Percentiles rank a stretch among this genome's conserved stretches.
Conservation (phyloP, 2,888 invertebrate genomes). For the Phalera bucephala region DNA sequence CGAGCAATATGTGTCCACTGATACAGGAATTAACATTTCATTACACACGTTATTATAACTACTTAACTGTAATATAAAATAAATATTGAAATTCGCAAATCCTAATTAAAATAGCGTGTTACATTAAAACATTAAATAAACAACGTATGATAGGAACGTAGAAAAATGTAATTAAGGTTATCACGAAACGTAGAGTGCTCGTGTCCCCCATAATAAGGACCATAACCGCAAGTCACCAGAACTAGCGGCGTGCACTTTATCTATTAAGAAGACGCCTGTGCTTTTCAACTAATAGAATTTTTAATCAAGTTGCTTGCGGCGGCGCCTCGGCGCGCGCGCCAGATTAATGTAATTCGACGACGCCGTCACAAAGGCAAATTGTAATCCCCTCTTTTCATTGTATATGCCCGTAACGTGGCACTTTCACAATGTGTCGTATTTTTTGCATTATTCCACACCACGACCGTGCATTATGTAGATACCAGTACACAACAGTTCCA, state of each 20-base stretch:
- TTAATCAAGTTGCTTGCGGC: constrained; percentile 79
- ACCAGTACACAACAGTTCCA: constrained; percentile 26
- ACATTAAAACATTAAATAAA: too few species aligned
- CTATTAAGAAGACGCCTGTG: constrained; percentile 74
- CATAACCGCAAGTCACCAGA: constrained; percentile 42
- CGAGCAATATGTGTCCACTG: too few species aligned
- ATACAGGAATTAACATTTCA: too few species aligned
- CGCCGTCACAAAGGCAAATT: constrained; percentile 82
- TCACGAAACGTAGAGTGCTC: constrained; percentile 14
- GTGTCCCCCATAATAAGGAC: constrained; percentile 23
- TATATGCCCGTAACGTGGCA: constrained; percentile 65
- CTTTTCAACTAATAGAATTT: constrained; percentile 82
- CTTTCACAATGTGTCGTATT: constrained; percentile 63
- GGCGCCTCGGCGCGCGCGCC: constrained; percentile 62
- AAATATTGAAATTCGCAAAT: too few species aligned
- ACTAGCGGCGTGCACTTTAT: constrained; percentile 65
- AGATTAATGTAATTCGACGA: constrained; percentile 82
- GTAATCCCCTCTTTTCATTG: constrained; percentile 78
- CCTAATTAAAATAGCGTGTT: too few species aligned
- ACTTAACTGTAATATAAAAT: too few species aligned
- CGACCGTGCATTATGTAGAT: constrained; percentile 36
- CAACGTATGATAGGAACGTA: too few species aligned
- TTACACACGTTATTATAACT: too few species aligned
- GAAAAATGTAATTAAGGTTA: constrained; percentile 31
- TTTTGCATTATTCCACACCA: constrained; percentile 50